Evolutionary conservation across 2,797 vertebrate genomes (phyloP).

Genomic region (Cyprinodon diabolis): DNA sequence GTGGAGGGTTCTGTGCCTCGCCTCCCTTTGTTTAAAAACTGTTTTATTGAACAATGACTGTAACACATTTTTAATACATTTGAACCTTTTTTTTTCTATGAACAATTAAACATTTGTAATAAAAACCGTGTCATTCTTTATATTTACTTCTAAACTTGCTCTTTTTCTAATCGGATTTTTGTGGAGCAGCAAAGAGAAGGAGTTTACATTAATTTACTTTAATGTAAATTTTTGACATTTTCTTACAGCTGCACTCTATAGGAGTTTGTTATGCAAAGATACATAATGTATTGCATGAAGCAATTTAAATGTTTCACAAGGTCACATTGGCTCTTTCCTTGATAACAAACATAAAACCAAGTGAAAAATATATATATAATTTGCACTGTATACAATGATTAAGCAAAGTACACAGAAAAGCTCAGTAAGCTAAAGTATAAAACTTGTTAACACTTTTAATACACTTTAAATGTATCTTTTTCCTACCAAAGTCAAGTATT

Average conservation of each 20-base stretch:
- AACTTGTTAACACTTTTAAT: too few species aligned
- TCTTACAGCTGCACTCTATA: neutral
- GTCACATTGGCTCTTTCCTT: too few species aligned
- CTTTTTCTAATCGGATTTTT: neutral
- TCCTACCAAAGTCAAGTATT: too few species aligned
- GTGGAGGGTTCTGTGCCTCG: neutral
- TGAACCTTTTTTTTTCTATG: slow-evolving; percentile 5
- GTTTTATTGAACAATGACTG: neutral
- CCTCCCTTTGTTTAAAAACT: slow-evolving; percentile 6
- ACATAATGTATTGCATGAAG: neutral
- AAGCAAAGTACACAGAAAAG: too few species aligned
- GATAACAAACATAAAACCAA: too few species aligned
- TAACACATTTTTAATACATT: neutral
- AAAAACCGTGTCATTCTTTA: neutral
- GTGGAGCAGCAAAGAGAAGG: neutral
- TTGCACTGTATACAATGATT: too few species aligned
- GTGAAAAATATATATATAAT: too few species aligned
- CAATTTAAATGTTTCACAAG: too few species aligned
- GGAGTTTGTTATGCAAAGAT: neutral
- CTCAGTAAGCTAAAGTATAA: too few species aligned
- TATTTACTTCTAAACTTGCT: neutral
- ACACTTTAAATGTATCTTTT: too few species aligned
- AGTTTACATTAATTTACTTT: too few species aligned
- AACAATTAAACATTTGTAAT: slow-evolving; percentile 38
- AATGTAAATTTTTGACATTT: neutral